Evolutionary conservation across 2,797 vertebrate genomes (phyloP).

Genomic region (Pachyuromys duprasi): DNA sequence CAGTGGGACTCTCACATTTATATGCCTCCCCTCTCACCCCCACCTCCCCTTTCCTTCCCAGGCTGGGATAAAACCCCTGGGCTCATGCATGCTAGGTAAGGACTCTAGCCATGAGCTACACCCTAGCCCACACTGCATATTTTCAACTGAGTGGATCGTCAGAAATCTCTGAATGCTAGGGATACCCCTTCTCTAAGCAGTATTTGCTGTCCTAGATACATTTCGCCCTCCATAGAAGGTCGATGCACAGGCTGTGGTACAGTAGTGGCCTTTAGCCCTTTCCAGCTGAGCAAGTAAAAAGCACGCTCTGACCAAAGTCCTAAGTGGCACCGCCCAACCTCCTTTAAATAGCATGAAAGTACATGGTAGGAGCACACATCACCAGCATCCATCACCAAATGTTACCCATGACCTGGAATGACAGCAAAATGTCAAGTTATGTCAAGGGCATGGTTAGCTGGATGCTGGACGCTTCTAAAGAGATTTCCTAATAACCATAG

Average conservation of each 20-base stretch:
- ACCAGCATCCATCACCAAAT: rapidly evolving
- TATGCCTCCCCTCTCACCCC: background rate
- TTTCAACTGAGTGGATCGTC: background rate
- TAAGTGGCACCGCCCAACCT: background rate
- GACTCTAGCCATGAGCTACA: background rate
- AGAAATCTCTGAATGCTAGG: background rate
- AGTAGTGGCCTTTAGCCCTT: background rate
- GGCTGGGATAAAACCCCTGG: background rate
- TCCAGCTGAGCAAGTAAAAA: background rate
- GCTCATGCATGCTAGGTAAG: background rate
- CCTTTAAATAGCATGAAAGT: background rate
- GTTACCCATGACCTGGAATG: rapidly evolving
- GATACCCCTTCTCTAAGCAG: background rate
- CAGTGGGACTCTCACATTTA: background rate
- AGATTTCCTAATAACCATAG: background rate
- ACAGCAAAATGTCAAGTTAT: background rate
- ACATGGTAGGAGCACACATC: rapidly evolving
- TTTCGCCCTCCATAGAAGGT: background rate
- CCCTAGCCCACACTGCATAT: no score
- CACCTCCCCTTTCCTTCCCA: background rate
- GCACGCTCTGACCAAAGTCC: background rate
- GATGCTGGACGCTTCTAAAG: background rate
- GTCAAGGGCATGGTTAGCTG: background rate
- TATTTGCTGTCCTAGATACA: background rate
- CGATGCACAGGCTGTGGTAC: background rate